Base-by-base conservation (phyloP, 1,140 invertebrate genomes). In the Antheraea mylitta region DNA sequence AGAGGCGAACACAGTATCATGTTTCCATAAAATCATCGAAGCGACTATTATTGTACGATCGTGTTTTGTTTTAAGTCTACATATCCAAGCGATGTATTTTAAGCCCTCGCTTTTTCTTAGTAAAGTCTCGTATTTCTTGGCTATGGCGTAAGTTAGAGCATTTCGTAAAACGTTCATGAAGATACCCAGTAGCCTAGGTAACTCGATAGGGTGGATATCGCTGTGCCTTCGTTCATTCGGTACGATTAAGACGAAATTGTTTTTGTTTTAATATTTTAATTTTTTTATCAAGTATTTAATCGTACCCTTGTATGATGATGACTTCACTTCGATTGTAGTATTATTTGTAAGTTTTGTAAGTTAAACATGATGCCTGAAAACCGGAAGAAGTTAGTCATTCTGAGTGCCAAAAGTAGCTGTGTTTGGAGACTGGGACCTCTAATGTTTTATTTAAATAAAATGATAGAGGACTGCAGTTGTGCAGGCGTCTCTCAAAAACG, bases 151-250 rank as follows among this genome's bases (percentile, higher is more conserved):
- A 37, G 67, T 83, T 87, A 79, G 42, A 72, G 60, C 80, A 65
- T 78, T 84, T 79, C 60, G 59, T 19, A n/a, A 38, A 53, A 53
- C 66, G 22, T 59, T 68, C 66, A 36, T 65, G 66, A 66, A 76
- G 80, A 85, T 89, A 85, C 84, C 89, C 89, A 91, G 88, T 91
- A 90, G 89, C 89, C 89, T 91, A 91, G 89, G 89, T 91, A 91
- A 91, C 83, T 83, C 79, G 86, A 91, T 86, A 91, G 86, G 81
- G 81, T 89, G 88, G 82, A 88, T 89, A 90, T 90, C 84, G 79
- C 79, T 86, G 80, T 89, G 86, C 85, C 83, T 85, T 77, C 82
- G 82, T 80, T 82, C 80, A 90, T 92, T 91, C 86, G 82, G 85
- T 86, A 82, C 84, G 87, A 90, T 90, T 89, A 90, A 90, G 83